These are phyloP conservation scores for Pyrrhia umbra DNA, from an alignment of 2,888 invertebrate genomes.

Conservation along the genomic window DNA sequence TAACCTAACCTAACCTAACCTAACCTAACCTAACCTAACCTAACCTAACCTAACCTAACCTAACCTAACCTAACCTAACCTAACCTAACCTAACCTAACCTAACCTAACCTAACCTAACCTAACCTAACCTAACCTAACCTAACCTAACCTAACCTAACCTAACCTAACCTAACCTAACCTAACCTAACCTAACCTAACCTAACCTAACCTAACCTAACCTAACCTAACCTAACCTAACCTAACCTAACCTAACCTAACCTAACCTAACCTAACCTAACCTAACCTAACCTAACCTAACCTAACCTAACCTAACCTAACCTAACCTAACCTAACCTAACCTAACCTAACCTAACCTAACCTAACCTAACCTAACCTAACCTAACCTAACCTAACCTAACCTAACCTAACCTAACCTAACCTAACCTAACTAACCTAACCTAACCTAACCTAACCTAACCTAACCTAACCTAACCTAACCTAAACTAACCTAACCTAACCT, in stretches of 20 bases:
- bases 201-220: conserved; percentile 39
- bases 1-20: conserved; percentile 34
- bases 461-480: conserved; percentile 53
- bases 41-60: conserved; percentile 22
- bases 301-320: conserved; percentile 28
- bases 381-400: conserved; percentile 26
- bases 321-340: conserved; percentile 31
- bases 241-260: conserved; percentile 27
- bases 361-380: conserved; percentile 19
- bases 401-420: conserved; percentile 32
- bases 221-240: conserved; percentile 44
- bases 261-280: conserved; percentile 31
- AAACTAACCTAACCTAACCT: conserved; percentile 61
- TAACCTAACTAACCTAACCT: conserved; percentile 42
- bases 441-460: conserved; percentile 41
- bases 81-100: conserved; percentile 39
- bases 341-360: conserved; percentile 29
- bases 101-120: conserved; percentile 45
- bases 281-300: conserved; percentile 24
- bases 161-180: conserved; percentile 42
- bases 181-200: conserved; percentile 43
- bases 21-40: conserved; percentile 21
- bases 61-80: conserved; percentile 35
- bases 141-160: conserved; percentile 47
- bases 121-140: conserved; percentile 45